These are phyloP conservation scores for Calcarius lapponicus DNA, from an alignment of 2,797 vertebrate species.

Conservation along the genomic window DNA sequence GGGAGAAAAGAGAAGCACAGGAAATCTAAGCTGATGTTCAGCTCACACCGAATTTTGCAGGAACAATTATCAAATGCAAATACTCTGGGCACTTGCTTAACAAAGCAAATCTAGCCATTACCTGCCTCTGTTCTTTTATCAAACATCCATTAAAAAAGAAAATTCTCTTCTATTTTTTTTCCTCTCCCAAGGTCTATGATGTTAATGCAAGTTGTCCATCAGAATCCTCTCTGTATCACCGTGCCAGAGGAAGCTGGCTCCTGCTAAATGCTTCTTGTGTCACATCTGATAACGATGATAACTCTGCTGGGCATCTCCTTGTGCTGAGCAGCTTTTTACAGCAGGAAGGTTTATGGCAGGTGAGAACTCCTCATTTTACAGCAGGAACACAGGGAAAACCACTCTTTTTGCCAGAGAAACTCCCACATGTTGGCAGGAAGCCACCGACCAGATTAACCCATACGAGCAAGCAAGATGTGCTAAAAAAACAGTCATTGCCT, in stretches of 20 bases:
- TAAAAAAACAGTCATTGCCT: background rate
- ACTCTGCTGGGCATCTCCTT: conserved; percentile 13
- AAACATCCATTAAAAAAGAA: conserved; percentile 24
- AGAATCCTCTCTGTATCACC: background rate
- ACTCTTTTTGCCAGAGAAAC: background rate
- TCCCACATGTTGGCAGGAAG: background rate
- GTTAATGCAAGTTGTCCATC: background rate
- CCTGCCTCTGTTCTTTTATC: conserved; percentile 35
- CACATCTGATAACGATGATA: conserved; percentile 11
- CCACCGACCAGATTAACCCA: conserved; percentile 10
- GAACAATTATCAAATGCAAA: conserved; percentile 68
- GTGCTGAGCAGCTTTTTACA: conserved; percentile 27
- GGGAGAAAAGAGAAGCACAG: background rate
- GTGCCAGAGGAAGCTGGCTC: background rate
- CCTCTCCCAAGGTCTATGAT: background rate
- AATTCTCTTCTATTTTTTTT: background rate
- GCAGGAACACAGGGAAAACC: background rate
- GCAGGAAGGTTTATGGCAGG: conserved; percentile 44
- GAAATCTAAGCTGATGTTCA: conserved; percentile 21
- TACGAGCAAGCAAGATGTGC: background rate
- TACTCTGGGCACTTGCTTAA: conserved; percentile 29
- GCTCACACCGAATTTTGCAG: conserved; percentile 19
- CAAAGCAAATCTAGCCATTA: conserved; percentile 21
- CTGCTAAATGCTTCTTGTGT: background rate
- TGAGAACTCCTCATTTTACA: conserved; percentile 43